These are phyloP conservation scores for Ceyx cyanopectus DNA, from an alignment of 2,113 vertebrate species.

Conservation along the genomic window DNA sequence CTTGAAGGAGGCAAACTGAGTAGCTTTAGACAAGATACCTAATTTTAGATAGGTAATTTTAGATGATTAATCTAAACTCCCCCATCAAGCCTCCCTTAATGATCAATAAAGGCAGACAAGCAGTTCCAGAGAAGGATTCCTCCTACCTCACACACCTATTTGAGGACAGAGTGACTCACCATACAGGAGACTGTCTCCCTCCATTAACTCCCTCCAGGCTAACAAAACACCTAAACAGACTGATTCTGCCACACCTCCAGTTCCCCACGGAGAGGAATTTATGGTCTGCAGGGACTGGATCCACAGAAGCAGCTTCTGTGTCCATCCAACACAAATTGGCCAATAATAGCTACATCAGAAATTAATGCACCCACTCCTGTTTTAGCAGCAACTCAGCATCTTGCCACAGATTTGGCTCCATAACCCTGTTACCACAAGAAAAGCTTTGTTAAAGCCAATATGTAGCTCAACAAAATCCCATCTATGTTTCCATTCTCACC, in stretches of 20 bases:
- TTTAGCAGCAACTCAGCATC: background rate
- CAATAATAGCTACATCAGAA: fast-evolving
- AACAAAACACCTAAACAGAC: background rate
- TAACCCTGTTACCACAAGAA: background rate
- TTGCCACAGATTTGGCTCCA: background rate
- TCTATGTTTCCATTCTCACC: background rate
- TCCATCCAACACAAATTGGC: background rate
- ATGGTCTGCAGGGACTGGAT: background rate
- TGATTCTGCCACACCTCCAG: background rate
- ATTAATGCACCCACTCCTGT: background rate
- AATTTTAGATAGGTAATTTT: background rate
- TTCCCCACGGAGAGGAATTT: background rate
- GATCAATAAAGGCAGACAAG: background rate
- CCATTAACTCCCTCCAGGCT: background rate
- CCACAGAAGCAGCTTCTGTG: background rate
- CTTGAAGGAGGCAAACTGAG: background rate
- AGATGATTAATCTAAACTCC: slow-evolving; percentile 1
- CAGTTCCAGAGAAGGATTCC: background rate
- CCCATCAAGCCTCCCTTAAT: background rate
- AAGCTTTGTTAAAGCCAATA: background rate
- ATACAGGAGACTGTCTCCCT: background rate
- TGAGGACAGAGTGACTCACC: background rate
- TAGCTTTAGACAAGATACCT: background rate
- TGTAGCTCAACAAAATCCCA: fast-evolving
- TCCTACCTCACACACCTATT: background rate